Conservation (phyloP, 2,113 vertebrate genomes). For the Urocynchramus pylzowi region DNA sequence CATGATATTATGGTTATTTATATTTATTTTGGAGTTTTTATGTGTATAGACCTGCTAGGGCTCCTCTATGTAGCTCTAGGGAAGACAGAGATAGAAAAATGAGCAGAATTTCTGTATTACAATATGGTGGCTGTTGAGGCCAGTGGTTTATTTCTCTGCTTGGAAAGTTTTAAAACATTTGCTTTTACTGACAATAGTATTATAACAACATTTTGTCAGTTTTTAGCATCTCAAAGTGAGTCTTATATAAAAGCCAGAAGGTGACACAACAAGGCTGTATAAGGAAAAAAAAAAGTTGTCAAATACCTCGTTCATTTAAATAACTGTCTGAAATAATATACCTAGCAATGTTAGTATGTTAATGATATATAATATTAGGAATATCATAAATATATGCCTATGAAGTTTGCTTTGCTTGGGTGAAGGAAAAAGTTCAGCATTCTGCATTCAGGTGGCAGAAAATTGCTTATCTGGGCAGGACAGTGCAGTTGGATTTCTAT, state of each 20-base stretch:
- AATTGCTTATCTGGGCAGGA: slow-evolving; percentile 3
- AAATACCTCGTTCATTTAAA: background rate
- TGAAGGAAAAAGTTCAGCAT: background rate
- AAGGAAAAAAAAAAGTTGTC: background rate
- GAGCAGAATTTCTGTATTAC: background rate
- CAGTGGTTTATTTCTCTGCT: background rate
- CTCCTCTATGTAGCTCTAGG: background rate
- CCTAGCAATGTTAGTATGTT: too few relatives aligned
- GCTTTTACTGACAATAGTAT: background rate
- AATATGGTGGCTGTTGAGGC: background rate
- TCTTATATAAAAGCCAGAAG: background rate
- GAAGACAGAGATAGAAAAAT: background rate
- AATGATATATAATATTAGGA: background rate
- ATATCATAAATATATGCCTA: background rate
- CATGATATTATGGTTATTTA: background rate
- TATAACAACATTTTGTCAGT: background rate
- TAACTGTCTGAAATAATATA: background rate
- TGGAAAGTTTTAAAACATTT: background rate
- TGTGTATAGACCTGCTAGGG: background rate
- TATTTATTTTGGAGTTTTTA: background rate
- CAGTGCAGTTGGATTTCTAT: background rate
- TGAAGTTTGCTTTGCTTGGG: background rate
- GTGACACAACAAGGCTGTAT: background rate
- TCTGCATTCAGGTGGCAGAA: background rate
- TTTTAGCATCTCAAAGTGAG: background rate